Base-by-base conservation (phyloP, 2,113 vertebrate genomes). In the Epinephelus moara region DNA sequence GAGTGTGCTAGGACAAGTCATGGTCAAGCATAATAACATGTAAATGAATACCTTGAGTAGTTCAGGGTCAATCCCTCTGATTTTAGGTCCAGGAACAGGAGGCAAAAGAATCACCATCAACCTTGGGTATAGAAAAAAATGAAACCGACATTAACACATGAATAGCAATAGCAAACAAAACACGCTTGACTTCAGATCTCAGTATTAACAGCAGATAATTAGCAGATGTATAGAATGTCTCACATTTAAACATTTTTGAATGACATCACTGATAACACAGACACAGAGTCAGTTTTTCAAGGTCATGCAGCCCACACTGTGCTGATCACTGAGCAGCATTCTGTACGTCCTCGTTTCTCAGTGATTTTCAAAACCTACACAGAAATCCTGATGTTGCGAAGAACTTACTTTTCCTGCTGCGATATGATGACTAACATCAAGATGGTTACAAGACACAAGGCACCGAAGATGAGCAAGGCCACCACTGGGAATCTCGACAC, bases 81-180 rank as follows among this genome's bases (percentile, higher is more conserved):
- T 99, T 94, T 98, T 99, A 85, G 98, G 98, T 91, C 97, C 97
- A 61, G 98, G 98, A 75, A 99, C 96, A 70, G 97, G 97, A 88
- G 98, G 98, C 78, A 99, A 91, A 86, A 99, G 95, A 87, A 99
- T 93, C 92, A 98, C 94, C 95, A 99, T 98, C 89, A 99, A 93
- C 93, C 98, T 99, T 53, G 19, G 75, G 18, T 90, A n/a, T 91
- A 33, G 82, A 73, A 70, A 92, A 59, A 49, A 75, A 3, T 27
- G 19, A 55, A 14, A 55, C 56, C 49, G 40, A 73, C 25, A 53
- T 2, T 10, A n/a, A 45, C 2, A 27, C 2, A 70, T 2, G 0
- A n/a, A n/a, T 19, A 21, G n/a, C n/a, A 49, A 4, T 0, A 25
- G 8, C 55, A 25, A 37, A 49, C 6, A 6, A 25, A 4, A n/a